A percentile compares a stretch with the other conserved stretches of the same genome.
Conservation (phyloP, 2,113 vertebrate genomes). For the Eudyptes chrysolophus region DNA sequence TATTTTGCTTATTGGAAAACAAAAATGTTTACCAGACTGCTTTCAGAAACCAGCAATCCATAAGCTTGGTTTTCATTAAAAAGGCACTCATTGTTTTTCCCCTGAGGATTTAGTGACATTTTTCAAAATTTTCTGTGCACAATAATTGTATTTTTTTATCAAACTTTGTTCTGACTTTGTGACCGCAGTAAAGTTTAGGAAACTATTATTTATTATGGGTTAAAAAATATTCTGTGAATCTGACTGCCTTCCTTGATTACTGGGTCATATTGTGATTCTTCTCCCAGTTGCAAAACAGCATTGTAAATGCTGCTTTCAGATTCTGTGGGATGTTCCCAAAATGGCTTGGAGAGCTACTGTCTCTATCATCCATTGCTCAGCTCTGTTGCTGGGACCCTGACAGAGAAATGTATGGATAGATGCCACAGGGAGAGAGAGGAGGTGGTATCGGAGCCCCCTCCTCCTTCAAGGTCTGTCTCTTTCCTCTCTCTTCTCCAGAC, state of each 20-base stretch:
- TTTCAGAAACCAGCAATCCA: constrained; percentile 5
- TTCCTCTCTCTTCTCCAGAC: background rate
- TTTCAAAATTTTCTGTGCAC: constrained; percentile 1
- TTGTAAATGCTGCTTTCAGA: background rate
- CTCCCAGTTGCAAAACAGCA: background rate
- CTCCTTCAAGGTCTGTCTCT: background rate
- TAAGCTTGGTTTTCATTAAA: constrained; percentile 40
- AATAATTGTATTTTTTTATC: background rate
- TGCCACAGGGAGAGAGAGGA: background rate
- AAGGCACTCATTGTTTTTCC: background rate
- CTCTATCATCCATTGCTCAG: background rate
- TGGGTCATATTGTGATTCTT: background rate
- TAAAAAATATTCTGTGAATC: constrained; percentile 14
- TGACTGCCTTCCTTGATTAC: constrained; percentile 32
- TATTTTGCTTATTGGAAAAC: constrained; percentile 46
- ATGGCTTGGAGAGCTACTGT: background rate
- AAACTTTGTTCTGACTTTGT: constrained; percentile 11
- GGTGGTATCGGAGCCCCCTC: background rate
- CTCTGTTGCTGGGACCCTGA: background rate
- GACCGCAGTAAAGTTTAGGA: constrained; percentile 21
- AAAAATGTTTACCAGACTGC: constrained; percentile 25
- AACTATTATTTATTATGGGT: constrained; percentile 26
- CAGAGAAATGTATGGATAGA: background rate
- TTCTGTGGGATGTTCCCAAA: background rate
- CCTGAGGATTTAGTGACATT: constrained; percentile 26